phyloP scores from a whole-genome alignment of 2,113 vertebrate species.

The Nibea albiflora region DNA sequence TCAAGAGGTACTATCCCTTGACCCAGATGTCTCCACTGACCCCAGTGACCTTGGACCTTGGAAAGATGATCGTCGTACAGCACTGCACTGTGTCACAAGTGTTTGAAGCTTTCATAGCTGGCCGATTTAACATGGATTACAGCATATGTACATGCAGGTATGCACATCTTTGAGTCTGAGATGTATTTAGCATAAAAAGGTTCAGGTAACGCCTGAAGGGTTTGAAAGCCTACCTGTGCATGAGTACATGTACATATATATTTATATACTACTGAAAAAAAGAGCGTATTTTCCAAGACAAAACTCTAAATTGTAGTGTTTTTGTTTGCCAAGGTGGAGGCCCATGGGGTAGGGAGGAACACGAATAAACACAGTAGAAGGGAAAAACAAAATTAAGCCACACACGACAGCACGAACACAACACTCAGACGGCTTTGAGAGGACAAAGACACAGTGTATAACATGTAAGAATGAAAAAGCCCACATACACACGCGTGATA shows the following conservation, averaged over 20 bases:
- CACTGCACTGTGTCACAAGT: constrained; percentile 22
- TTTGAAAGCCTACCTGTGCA: constrained; percentile 5
- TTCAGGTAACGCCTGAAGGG: constrained; percentile 13
- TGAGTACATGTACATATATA: constrained; percentile 13
- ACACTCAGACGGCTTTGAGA: constrained; percentile 76
- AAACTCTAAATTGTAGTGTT: constrained; percentile 38
- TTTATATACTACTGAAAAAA: not conserved
- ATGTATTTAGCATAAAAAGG: not conserved
- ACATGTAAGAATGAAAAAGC: constrained; percentile 86
- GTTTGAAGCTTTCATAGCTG: constrained; percentile 2
- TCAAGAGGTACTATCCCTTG: constrained; percentile 74
- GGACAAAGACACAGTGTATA: constrained; percentile 80
- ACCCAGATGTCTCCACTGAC: constrained; percentile 68
- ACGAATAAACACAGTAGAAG: constrained; percentile 69
- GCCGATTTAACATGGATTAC: constrained; percentile 6
- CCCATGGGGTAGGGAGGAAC: constrained; percentile 63
- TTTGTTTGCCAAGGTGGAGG: constrained; percentile 63
- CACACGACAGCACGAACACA: constrained; percentile 75
- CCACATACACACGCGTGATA: constrained; percentile 89
- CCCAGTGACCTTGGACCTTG: constrained; percentile 72
- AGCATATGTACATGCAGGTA: constrained; percentile 24
- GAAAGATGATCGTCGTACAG: constrained; percentile 26
- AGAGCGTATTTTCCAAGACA: not conserved
- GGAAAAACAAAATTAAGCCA: constrained; percentile 69
- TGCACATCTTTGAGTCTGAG: constrained; percentile 11